These are phyloP conservation scores for Pantherophis alleghaniensis DNA, from an alignment of 2,797 vertebrate genomes.

Conservation along the genomic window DNA sequence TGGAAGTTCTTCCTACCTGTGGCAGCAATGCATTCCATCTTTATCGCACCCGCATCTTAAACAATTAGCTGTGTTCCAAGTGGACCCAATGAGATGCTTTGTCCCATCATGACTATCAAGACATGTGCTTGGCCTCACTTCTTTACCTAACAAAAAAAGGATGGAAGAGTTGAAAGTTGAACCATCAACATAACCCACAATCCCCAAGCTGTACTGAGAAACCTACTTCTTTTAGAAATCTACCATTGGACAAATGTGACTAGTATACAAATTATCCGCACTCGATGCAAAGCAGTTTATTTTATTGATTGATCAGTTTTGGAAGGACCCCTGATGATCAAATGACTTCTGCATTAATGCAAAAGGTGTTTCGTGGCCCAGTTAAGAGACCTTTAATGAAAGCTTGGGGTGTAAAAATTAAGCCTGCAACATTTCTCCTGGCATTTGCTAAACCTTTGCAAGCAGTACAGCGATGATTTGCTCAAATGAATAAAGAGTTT, in stretches of 20 bases:
- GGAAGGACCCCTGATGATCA: neutral
- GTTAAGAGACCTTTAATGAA: neutral
- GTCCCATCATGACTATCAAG: accelerated
- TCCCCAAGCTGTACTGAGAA: neutral
- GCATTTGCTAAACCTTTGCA: neutral
- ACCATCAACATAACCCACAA: neutral
- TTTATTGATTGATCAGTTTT: neutral
- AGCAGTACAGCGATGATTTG: neutral
- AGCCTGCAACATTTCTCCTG: neutral
- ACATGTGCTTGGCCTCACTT: accelerated
- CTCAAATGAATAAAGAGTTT: neutral
- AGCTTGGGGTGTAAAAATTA: neutral
- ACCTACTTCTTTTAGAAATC: neutral
- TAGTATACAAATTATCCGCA: neutral
- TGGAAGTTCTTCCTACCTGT: neutral
- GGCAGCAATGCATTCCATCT: accelerated
- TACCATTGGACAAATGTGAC: neutral
- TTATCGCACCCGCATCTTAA: accelerated
- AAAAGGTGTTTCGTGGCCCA: neutral
- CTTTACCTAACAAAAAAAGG: neutral
- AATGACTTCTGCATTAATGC: no score
- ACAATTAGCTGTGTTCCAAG: neutral
- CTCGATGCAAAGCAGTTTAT: neutral
- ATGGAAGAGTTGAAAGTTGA: neutral
- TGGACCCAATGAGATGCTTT: neutral